Base-by-base conservation (phyloP, 1,140 invertebrate genomes). In the Stegodyphus dumicola region DNA sequence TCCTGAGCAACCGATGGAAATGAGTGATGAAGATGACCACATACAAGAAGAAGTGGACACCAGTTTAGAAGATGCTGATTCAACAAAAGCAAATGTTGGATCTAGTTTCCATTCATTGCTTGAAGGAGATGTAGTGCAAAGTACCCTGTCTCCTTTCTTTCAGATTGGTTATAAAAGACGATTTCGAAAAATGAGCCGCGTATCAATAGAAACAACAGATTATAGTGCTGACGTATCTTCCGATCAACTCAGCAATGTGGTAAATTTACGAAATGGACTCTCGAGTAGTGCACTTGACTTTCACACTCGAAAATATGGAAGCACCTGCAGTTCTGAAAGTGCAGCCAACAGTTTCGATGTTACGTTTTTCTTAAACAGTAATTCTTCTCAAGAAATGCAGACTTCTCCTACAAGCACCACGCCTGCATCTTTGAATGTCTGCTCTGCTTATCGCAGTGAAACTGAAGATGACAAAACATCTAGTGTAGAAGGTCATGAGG, bases 341-440 rank as follows among this genome's bases (percentile, higher is more conserved):
- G 89, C 89, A n/a, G 88, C 89, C 9, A 89, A 90, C 70, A 90
- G 89, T 79, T 90, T 90, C 78, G 89, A 89, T 64, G 88, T 90
- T 6, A 88, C 88, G 11, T 87, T 89, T 64, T 90, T 86, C 77
- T 80, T 88, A 33, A 79, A 88, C 49, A 75, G 74, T 65, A 77
- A 76, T 18, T 76, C 70, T 51, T 85, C 85, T 6, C 54, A 74
- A 67, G 76, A 79, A 52, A 86, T 86, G 71, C 87, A 71, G 17
- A 81, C 71, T 5, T 77, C 86, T 11, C 76, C 78, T 13, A 77
- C 33, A 6, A 83, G 79, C 60, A 83, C 76, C 6, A 73, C 86
- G 5, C 77, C 83, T 52, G 83, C 54, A 11, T 85, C 83, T 49
- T 77, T 87, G 51, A 76, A 83, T 64, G 51, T 74, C 6, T 53